Conservation (phyloP, 2,113 vertebrate species). For the Larimichthys crocea region DNA sequence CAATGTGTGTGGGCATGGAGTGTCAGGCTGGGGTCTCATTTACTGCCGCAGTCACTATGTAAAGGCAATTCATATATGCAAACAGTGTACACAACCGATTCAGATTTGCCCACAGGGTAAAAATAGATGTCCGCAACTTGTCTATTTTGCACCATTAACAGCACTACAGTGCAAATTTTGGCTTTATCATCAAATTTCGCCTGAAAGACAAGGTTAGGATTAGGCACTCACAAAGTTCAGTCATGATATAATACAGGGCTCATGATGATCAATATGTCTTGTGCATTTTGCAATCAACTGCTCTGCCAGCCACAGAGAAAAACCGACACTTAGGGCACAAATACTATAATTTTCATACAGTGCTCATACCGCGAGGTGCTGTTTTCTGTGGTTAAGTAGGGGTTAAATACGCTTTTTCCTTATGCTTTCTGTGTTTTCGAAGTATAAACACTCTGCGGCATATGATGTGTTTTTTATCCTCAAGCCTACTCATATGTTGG, state of each 20-base stretch:
- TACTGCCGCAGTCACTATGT: constrained; percentile 63
- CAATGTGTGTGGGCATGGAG: constrained; percentile 68
- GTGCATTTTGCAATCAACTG: not conserved
- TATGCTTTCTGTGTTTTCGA: constrained; percentile 31
- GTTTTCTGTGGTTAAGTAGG: constrained; percentile 23
- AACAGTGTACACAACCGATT: constrained; percentile 58
- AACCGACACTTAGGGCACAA: constrained; percentile 9
- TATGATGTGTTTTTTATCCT: constrained; percentile 24
- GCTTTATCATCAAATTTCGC: constrained; percentile 2
- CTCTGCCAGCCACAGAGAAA: not conserved
- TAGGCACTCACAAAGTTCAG: not conserved
- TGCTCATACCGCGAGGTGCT: constrained; percentile 18
- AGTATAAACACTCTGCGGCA: constrained; percentile 38
- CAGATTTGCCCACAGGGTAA: constrained; percentile 42
- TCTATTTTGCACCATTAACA: constrained; percentile 12
- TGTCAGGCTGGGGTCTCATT: constrained; percentile 69
- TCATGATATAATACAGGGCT: not conserved
- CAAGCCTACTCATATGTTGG: constrained; percentile 41
- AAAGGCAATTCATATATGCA: constrained; percentile 70
- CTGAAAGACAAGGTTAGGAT: not conserved
- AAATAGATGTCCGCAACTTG: constrained; percentile 44
- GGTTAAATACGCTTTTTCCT: constrained; percentile 49
- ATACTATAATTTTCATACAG: constrained; percentile 17
- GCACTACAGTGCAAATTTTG: constrained; percentile 2
- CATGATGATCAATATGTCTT: constrained; percentile 7